phyloP scores from a whole-genome alignment of 2,113 vertebrate genomes.

The Ictalurus punctatus region DNA sequence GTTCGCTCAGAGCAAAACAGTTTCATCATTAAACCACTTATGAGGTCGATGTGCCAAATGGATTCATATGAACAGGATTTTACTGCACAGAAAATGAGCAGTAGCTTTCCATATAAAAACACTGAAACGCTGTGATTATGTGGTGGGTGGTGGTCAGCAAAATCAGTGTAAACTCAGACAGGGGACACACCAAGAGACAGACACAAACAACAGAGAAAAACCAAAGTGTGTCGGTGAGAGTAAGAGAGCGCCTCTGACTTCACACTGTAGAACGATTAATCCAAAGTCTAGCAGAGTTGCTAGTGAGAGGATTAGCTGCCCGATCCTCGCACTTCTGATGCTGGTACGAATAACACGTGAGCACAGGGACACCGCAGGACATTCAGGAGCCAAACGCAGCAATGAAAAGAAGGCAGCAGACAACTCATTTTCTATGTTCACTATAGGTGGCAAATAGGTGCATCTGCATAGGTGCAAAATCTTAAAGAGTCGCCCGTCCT shows the following conservation, averaged over 20 bases:
- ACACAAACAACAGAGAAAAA: neutral
- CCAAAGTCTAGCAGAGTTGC: neutral
- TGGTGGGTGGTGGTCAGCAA: constrained; percentile 27
- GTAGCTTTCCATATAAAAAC: constrained; percentile 44
- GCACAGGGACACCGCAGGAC: neutral
- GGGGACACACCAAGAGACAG: neutral
- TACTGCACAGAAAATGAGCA: constrained; percentile 17
- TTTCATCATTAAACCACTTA: constrained; percentile 26
- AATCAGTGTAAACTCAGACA: constrained; percentile 33
- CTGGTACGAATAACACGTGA: constrained; percentile 16
- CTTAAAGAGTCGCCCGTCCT: constrained; percentile 24
- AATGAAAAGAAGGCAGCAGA: constrained; percentile 22
- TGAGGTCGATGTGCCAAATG: neutral
- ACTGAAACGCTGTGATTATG: constrained; percentile 31
- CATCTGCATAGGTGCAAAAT: constrained; percentile 19
- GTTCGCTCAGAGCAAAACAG: constrained; percentile 12
- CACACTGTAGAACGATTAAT: constrained; percentile 39
- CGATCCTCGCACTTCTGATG: constrained; percentile 45
- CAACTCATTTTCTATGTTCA: neutral
- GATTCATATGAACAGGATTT: constrained; percentile 16
- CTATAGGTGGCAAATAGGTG: neutral
- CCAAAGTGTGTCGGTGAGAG: constrained; percentile 15
- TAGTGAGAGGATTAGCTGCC: constrained; percentile 44
- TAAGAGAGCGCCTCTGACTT: constrained; percentile 21
- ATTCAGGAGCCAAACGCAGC: constrained; percentile 10